Evolutionary conservation across 2,888 invertebrate species (phyloP), one percentile per base, ranked within the genome.

Genomic region (Athrips mouffetella): DNA sequence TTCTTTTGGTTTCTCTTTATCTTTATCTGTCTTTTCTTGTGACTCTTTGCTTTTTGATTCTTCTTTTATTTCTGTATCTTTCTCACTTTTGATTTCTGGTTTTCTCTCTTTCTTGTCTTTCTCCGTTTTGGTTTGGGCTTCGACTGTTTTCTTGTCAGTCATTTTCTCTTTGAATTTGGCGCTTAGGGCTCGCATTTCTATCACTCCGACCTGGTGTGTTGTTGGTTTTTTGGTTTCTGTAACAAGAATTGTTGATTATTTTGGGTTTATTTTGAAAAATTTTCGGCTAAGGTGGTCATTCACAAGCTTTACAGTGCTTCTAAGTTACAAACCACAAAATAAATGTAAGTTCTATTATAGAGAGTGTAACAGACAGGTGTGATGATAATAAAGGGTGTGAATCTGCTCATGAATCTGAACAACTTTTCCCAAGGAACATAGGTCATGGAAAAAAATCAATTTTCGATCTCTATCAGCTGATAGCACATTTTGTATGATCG

Each of bases 141-240:
- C 86, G 5, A 73, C 65, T 42, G 80, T 84, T 51, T 86, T 86
- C 27, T 80, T 73, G 37, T 58, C 71, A 13, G 74, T 71, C 0
- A 73, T 58, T 51, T 85, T 84, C 8, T 85, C 79, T 53, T 80
- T 80, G 55, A 82, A 86, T 50, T 86, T 86, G 0, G 83, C 78
- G 52, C 87, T 86, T 0, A 89, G 60, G 0, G 89, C 87, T 58
- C 89, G 64, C 89, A 89, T 89, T 54, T 89, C 89, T 40, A 89
- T 89, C 2, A 89, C 88, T 1, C 88, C 89, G 1, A 65, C 72
- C 55, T 88, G 87, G 53, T 81, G 86, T 60, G 78, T 63, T 8
- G 70, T 65, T 0, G 84, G 56, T 45, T 77, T 81, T 54, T 79
- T 84, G 6, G 76, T 47, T 53, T 83, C 86, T 87, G 77, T 27